Evolutionary conservation across 1,140 invertebrate species (phyloP), one percentile per base, ranked within the genome.

Genomic region (Ips typographus): DNA sequence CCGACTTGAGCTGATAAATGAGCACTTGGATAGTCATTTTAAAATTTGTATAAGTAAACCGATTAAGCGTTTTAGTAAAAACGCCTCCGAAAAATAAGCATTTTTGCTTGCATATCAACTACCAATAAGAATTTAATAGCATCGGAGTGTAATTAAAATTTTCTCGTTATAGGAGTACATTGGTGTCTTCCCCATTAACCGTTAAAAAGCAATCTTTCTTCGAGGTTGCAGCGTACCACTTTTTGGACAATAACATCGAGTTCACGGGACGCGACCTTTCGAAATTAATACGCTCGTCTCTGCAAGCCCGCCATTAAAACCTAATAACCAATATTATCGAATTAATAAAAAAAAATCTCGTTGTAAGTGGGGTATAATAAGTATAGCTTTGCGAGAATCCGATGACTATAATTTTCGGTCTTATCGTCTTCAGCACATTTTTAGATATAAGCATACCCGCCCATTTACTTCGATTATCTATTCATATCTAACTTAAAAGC

Each of bases 291-390:
- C 62, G 61, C 56, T 59, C 57, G 55, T 53, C 61, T 51, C 49
- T 43, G 57, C 70, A 44, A 69, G 57, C 70, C 70, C 58, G 40
- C 58, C 70, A 75, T 75, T 75, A 75, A 75, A 74, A 73, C 62
- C 63, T 73, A 75, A 75, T 75, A 75, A 75, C 72, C 69, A 67
- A 72, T 73, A 75, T 75, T 75, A 75, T 75, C 74, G 74, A 73
- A 73, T 75, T 75, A 73, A 73, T 75, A 73, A 70, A 66, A 72
- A 74, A 75, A 75, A 71, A 66, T 73, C 65, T 72, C 68, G 70
- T 70, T 72, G 64, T 76, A 75, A 75, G 73, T 76, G 72, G 71
- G 74, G 70, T 69, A 72, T 76, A 76, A 75, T 76, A 74, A 76
- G 75, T 73, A 75, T 74, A 70, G 68, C 68, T 70, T 71, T 74